Conservation (phyloP, 2,113 vertebrate genomes). For the Boleophthalmus pectinirostris region DNA sequence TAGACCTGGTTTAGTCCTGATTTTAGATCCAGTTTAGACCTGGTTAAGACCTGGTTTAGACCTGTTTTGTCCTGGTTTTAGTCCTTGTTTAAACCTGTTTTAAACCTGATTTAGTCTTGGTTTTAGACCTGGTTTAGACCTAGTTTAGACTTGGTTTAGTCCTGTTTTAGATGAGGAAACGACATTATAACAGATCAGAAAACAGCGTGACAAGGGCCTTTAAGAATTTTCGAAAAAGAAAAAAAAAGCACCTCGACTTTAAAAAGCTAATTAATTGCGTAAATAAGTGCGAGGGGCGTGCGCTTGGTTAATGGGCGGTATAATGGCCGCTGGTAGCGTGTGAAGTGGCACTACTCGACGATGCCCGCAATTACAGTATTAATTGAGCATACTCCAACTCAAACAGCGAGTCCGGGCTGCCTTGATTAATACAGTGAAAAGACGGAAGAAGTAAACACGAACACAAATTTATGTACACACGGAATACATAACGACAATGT, state of each 20-base stretch:
- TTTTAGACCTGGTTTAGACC: no score
- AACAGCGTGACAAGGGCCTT: no score
- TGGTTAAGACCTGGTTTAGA: no score
- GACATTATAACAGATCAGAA: no score
- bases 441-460: constrained; percentile 12
- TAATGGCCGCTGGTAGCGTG: constrained; percentile 45
- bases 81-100: no score
- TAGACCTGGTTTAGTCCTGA: no score
- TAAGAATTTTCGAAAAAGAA: constrained; percentile 44
- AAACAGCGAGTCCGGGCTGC: constrained; percentile 14
- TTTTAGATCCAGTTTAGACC: no score
- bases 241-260: constrained; percentile 47
- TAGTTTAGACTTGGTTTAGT: no score
- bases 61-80: no score
- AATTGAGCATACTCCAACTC: constrained; percentile 50
- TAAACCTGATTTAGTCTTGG: no score
- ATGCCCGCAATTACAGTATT: constrained; percentile 47
- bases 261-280: constrained; percentile 68
- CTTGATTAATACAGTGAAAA: constrained; percentile 29
- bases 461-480: background rate
- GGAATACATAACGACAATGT: no score
- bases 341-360: constrained; percentile 31
- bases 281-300: constrained; percentile 65
- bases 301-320: constrained; percentile 63
- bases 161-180: no score